Evolutionary conservation across 2,888 invertebrate species (phyloP), one percentile per base, ranked within the genome.

Genomic region (Philonicus albiceps): DNA sequence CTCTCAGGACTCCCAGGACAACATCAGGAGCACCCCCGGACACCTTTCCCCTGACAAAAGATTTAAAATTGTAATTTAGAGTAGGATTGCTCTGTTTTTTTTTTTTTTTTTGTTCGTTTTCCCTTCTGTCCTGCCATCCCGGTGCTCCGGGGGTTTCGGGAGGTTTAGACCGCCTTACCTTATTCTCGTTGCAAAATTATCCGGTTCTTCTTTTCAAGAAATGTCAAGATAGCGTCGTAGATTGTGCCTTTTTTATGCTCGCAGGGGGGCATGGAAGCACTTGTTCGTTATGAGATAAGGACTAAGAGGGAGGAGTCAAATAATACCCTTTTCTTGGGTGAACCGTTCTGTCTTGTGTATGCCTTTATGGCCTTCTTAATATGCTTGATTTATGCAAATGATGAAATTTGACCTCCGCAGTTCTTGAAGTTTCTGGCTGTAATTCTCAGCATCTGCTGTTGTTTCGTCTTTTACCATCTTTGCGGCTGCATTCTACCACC

Each of bases 231-330:
- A 84, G 73, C 34, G 84, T 73, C 73, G 27, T 43, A 73, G 84
- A 84, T 84, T 84, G 73, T 84, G 84, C 73, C 84, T 73, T 84
- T 83, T 84, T 84, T 83, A 64, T 83, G 64, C 40, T 27, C n/a
- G 43, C 31, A 74, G 31, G 31, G 40, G 73, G 34, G 73, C 73
- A 73, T 73, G 84, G 43, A 84, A 73, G 73, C 84, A 84, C 40
- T 84, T 84, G 73, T 84, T 84, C 73, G 84, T 84, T 73, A 84
- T 84, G 73, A 84, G 83, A 83, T 83, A 84, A 84, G 73, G 73
- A 73, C 81, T 13, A 8, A 2, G 16, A 1, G 40, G 27, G 43
- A 16, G 11, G 22, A 31, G 34, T 27, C 34, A n/a, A 83, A 83
- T 55, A 64, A 64, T 34, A 83, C 81, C 55, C 84, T 43, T 73